A percentile compares a stretch with the other conserved stretches of the same genome.
phyloP scores from a whole-genome alignment of 2,888 invertebrate genomes.

The Synergus laeviventris region DNA sequence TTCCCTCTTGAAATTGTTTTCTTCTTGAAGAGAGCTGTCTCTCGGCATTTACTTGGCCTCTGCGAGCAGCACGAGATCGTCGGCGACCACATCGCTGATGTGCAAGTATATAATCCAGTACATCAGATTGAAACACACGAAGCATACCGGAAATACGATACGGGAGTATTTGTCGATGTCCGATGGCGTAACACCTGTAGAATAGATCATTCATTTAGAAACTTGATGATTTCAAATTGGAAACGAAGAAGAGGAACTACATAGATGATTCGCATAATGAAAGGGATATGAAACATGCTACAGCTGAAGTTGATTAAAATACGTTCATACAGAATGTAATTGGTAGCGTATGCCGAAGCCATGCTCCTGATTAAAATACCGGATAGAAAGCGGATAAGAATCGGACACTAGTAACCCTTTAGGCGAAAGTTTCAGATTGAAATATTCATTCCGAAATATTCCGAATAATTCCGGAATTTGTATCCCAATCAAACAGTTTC shows the following conservation, averaged over 20 bases:
- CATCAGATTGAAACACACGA: slow-evolving; percentile 99
- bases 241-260: slow-evolving; percentile 32
- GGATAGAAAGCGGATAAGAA: too few relatives aligned
- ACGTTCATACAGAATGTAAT: slow-evolving; percentile 5
- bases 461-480: too few relatives aligned
- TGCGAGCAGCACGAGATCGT: slow-evolving; percentile 85
- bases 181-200: slow-evolving; percentile 89
- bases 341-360: too few relatives aligned
- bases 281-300: slow-evolving; percentile 37
- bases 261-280: slow-evolving; percentile 1
- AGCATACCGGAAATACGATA: slow-evolving; percentile 98
- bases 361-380: too few relatives aligned
- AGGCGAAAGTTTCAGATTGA: too few relatives aligned
- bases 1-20: slow-evolving; percentile 41
- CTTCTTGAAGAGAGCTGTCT: slow-evolving; percentile 38
- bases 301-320: slow-evolving; percentile 21
- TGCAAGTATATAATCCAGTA: slow-evolving; percentile 98
- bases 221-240: slow-evolving; percentile 6
- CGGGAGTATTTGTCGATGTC: slow-evolving; percentile 99
- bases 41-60: slow-evolving; percentile 69
- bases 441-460: too few relatives aligned
- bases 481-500: too few relatives aligned
- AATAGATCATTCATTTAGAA: slow-evolving; percentile 44
- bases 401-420: too few relatives aligned
- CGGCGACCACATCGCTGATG: slow-evolving; percentile 96